Evolutionary conservation across 2,888 invertebrate species (phyloP).

Genomic region (Phortica okadai): DNA sequence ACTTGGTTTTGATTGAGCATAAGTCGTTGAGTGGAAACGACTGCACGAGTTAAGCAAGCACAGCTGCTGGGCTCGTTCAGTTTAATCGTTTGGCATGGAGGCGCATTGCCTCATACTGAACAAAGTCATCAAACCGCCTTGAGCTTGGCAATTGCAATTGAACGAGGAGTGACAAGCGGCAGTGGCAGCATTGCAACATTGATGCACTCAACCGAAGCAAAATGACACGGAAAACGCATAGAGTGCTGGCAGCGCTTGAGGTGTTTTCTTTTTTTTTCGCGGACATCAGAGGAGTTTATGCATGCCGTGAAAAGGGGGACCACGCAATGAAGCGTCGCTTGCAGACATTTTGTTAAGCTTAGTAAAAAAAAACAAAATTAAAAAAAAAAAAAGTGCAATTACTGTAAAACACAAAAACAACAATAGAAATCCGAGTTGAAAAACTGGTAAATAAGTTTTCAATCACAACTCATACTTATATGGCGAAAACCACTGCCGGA

Average conservation of each 20-base stretch:
- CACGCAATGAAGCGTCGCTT: neutral
- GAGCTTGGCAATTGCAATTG: neutral
- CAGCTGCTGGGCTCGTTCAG: neutral
- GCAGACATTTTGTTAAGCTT: neutral
- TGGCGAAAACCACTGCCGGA: neutral
- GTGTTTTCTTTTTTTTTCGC: neutral
- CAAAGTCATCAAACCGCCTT: constrained; percentile 25
- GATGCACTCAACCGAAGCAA: constrained; percentile 13
- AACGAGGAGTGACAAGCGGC: neutral
- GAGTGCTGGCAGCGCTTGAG: neutral
- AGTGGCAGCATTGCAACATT: neutral
- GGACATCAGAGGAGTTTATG: neutral
- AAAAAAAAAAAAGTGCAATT: constrained; percentile 20
- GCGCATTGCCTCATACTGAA: constrained; percentile 2
- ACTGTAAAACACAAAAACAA: neutral
- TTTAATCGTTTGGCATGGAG: constrained; percentile 14
- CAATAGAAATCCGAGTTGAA: constrained; percentile 1
- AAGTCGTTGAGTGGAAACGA: neutral
- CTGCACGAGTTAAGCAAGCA: neutral
- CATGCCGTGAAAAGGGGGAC: neutral
- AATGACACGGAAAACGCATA: constrained; percentile 10
- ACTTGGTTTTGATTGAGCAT: constrained; percentile 51
- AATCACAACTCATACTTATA: constrained; percentile 10
- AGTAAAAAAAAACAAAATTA: neutral
- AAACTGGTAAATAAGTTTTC: constrained; percentile 22